Evolutionary conservation across 2,113 vertebrate species (phyloP), one percentile per base, ranked within the genome.

Genomic region (Lepidothrix coronata): DNA sequence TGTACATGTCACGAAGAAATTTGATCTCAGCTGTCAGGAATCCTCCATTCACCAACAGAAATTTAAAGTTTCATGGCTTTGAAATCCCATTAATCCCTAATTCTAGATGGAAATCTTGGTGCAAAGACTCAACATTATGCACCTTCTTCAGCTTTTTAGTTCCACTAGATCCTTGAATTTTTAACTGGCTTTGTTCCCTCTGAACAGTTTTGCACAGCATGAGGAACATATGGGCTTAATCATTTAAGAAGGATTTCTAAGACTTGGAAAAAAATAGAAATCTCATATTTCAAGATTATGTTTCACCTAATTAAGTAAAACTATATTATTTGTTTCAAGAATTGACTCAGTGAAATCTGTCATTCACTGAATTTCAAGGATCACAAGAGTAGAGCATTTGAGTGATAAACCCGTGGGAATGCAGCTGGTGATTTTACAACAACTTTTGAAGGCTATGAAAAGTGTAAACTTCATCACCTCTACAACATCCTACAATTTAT

Each of bases 241-340:
- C 37, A 75, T 85, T 93, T 62, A 76, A 68, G 35, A 92, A 71
- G 37, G 23, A 55, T 82, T 89, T 93, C 66, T 93, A 76, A 54
- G 41, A 85, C 71, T 46, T 33, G 44, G 70, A 90, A 95, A 59
- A 66, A 71, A 73, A 22, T 1, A 73, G 27, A 90, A 61, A 86
- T 46, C 24, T 77, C 70, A 3, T 71, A 76, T 91, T 96, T 95
- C 66, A 92, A 54, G 39, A 91, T 59, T 71, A 79, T 78, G 73
- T 59, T 92, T 92, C 76, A 81, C 62, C 35, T 95, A 94, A 95
- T 92, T 88, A 96, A 78, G 44, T 28, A 91, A 82, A 86, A 72
- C 44, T 49, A 5, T 72, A 70, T 80, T 89, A 93, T 80, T 74
- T 88, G 31, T 44, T 91, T 89, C 83, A 82, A 91, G 78, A 88